phyloP scores from a whole-genome alignment of 64 coral and sea anemone genomes.

The Astreopora myriophthalma region DNA sequence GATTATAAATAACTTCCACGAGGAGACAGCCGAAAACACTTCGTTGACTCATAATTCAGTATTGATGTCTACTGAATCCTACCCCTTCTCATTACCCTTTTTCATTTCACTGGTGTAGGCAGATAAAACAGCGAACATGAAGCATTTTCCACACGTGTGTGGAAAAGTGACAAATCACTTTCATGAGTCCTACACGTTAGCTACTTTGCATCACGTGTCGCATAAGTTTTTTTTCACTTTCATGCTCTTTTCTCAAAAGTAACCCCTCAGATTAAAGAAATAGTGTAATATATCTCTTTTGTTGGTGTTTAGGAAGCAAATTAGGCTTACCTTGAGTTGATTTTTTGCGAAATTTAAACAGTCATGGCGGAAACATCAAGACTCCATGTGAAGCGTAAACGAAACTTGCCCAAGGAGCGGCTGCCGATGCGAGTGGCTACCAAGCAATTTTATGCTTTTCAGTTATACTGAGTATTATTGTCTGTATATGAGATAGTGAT shows the following conservation, averaged over 20 bases:
- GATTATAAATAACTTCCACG: neutral
- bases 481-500: neutral
- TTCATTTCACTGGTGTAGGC: neutral
- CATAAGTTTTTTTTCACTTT: neutral
- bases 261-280: neutral
- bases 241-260: neutral
- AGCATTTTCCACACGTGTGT: constrained; percentile 1
- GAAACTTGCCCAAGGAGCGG: constrained; percentile 27
- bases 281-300: neutral
- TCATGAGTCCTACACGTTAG: constrained; percentile 39
- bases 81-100: neutral
- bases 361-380: neutral
- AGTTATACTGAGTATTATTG: neutral
- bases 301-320: neutral
- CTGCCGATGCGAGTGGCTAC: constrained; percentile 1
- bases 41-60: neutral
- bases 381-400: constrained; percentile 59
- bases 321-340: neutral
- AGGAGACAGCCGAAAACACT: neutral
- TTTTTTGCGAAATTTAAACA: constrained; percentile 1
- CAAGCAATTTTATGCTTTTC: neutral
- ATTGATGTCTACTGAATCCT: neutral
- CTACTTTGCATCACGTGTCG: constrained; percentile 2
- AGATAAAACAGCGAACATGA: constrained; percentile 46
- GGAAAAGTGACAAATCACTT: constrained; percentile 9